Percentiles rank a stretch among this genome's conserved stretches.
Conservation (phyloP, 1,140 invertebrate genomes). For the Philopotamus ludificatus region DNA sequence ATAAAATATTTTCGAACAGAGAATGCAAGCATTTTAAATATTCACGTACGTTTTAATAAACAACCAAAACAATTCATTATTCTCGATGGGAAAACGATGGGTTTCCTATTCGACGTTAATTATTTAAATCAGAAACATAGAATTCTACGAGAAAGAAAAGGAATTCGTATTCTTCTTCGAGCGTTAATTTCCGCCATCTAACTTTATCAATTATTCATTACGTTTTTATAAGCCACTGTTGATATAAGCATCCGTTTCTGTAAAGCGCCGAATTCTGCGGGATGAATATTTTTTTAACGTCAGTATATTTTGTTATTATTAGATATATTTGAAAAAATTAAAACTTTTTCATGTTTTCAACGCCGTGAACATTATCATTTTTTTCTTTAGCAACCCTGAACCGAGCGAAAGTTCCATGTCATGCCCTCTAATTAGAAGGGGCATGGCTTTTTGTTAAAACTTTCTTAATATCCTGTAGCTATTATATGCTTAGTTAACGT, state of each 20-base stretch:
- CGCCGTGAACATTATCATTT: too few species aligned
- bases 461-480: constrained; percentile 32
- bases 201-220: constrained; percentile 28
- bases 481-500: constrained; percentile 18
- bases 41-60: too few species aligned
- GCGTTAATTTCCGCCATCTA: constrained; percentile 25
- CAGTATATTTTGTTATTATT: too few species aligned
- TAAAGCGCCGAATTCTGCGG: too few species aligned
- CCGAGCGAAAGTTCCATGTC: constrained; percentile 25
- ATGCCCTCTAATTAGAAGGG: constrained; percentile 26
- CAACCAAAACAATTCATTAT: too few species aligned
- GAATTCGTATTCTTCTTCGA: constrained; percentile 15
- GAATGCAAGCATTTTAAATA: too few species aligned
- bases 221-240: constrained; percentile 9
- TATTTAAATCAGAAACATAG: constrained; percentile 25
- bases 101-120: neutral
- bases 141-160: constrained; percentile 21
- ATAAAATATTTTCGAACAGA: too few species aligned
- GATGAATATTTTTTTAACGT: too few species aligned
- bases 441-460: constrained; percentile 24
- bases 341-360: too few species aligned
- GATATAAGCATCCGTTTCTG: neutral
- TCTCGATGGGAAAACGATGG: too few species aligned
- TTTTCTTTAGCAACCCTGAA: neutral
- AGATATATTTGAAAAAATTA: too few species aligned